phyloP scores from a whole-genome alignment of 2,113 vertebrate genomes.

The Malurus cyaneus region DNA sequence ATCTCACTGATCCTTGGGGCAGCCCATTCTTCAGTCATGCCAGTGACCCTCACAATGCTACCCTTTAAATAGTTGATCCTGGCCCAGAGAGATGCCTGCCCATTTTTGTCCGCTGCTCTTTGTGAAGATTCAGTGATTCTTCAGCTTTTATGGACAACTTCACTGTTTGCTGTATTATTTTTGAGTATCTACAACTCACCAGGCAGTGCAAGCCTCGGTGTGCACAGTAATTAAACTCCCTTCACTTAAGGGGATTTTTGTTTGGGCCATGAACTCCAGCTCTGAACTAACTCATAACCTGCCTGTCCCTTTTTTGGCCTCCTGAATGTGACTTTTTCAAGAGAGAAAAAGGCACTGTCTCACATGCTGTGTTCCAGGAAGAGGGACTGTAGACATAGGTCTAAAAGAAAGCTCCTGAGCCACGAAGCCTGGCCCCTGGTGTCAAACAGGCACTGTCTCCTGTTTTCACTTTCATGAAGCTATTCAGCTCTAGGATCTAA shows the following conservation, averaged over 20 bases:
- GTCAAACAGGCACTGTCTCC: not conserved
- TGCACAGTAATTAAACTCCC: not conserved
- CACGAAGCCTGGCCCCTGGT: not conserved
- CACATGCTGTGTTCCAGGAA: not conserved
- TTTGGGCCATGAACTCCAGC: not conserved
- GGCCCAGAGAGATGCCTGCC: not conserved
- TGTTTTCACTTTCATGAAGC: not conserved
- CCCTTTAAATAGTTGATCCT: not conserved
- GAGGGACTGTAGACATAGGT: not conserved
- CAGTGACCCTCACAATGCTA: not conserved
- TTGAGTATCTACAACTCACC: not conserved
- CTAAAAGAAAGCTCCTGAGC: not conserved
- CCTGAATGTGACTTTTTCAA: not conserved
- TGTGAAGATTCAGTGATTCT: not conserved
- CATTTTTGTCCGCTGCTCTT: not conserved
- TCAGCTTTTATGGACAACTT: not conserved
- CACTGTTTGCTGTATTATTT: not conserved
- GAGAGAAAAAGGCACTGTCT: not conserved
- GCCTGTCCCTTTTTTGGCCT: not conserved
- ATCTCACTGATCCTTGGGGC: not conserved
- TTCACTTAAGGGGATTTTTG: not conserved
- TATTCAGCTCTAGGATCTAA: slow-evolving; percentile 12
- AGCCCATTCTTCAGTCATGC: not conserved
- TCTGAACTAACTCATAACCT: not conserved
- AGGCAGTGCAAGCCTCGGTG: not conserved